Conservation (phyloP, 2,113 vertebrate species). For the Recurvirostra avosetta region DNA sequence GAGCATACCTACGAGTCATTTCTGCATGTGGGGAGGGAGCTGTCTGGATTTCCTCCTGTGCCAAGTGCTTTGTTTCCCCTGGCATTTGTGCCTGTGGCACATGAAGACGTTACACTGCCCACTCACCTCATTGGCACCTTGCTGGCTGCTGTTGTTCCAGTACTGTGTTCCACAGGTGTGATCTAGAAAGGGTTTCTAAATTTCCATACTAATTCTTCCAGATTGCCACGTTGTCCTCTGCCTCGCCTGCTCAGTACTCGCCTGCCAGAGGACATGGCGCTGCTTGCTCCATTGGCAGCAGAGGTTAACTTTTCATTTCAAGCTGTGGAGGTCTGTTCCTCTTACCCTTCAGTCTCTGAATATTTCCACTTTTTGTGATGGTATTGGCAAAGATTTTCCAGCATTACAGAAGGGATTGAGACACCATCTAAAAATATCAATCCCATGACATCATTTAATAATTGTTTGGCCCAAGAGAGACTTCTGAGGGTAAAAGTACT, state of each 20-base stretch:
- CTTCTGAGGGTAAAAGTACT: not conserved
- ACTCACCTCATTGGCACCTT: not conserved
- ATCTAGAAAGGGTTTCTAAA: not conserved
- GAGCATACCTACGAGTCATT: accelerated
- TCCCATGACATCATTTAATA: not conserved
- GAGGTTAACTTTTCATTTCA: not conserved
- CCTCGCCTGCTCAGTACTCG: accelerated
- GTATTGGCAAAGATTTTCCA: not conserved
- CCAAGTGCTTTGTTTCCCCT: not conserved
- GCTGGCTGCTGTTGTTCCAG: not conserved
- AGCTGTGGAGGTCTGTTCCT: not conserved
- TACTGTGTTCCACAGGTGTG: not conserved
- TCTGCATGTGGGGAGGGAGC: not conserved
- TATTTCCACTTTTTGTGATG: not conserved
- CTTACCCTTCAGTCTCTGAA: not conserved
- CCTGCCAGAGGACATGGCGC: not conserved
- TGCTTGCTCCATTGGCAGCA: not conserved
- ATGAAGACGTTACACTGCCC: accelerated
- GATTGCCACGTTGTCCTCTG: not conserved
- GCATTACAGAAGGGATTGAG: not conserved
- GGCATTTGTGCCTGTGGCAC: not conserved
- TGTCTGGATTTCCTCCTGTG: not conserved
- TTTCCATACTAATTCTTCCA: not conserved
- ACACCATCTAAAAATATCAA: not conserved
- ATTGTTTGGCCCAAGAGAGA: not conserved